Conservation (phyloP, 2,797 vertebrate genomes). For the Moxostoma hubbsi region DNA sequence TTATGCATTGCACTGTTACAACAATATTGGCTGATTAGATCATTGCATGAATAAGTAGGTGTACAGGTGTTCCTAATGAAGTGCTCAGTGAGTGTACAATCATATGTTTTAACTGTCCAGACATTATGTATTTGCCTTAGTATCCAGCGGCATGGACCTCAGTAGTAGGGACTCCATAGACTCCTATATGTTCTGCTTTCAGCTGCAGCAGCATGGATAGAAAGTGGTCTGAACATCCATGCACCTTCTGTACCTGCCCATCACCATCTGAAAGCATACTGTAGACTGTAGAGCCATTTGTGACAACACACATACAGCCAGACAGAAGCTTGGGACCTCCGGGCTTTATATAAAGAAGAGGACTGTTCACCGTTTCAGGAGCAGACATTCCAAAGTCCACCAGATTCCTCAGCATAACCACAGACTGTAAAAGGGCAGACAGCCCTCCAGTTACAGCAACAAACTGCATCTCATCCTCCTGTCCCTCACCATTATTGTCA, state of each 20-base stretch:
- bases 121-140: conserved; percentile 49
- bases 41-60: not conserved
- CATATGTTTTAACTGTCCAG: not conserved
- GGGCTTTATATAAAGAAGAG: conserved; percentile 51
- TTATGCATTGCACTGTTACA: too few relatives aligned
- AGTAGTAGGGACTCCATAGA: conserved; percentile 60
- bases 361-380: conserved; percentile 47
- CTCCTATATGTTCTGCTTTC: conserved; percentile 64
- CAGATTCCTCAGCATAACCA: conserved; percentile 61
- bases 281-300: conserved; percentile 49
- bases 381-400: conserved; percentile 57
- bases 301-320: conserved; percentile 46
- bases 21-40: too few relatives aligned
- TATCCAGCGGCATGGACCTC: conserved; percentile 64
- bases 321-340: conserved; percentile 20
- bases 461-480: conserved; percentile 45
- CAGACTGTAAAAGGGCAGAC: conserved; percentile 53
- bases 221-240: conserved; percentile 51
- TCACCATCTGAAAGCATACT: conserved; percentile 15
- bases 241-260: not conserved
- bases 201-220: conserved; percentile 56
- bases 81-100: not conserved
- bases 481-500: not conserved
- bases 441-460: conserved; percentile 65
- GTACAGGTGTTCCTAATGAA: too few relatives aligned